Base-by-base conservation (phyloP, 2,888 invertebrate genomes). In the Poecilus cupreus region DNA sequence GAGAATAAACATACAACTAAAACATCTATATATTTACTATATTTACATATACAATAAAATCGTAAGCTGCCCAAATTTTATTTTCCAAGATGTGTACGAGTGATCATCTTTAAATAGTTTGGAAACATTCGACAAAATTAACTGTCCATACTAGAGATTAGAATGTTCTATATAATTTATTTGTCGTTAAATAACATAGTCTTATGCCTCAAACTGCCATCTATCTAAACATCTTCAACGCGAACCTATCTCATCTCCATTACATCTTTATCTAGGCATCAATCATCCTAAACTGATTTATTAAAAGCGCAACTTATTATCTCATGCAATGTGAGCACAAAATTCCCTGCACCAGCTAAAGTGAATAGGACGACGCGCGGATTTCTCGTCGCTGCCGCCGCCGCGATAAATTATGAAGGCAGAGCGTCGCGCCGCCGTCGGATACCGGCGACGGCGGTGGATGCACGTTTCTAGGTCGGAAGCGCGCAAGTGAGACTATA, bases 231-330 rank as follows among this genome's bases (percentile, higher is more conserved):
- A 54, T 11, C 20, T 54, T 16, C 43, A 43, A 10, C 13, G 43
- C 43, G 3, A 8, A 13, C 43, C 11, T 2, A n/a, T 13, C 11
- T 13, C 43, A 43, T 43, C 54, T 18, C 54, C 18, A 49, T 49
- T 16, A 16, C 49, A 49, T 6, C 24, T 54, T 60, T 32, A 68
- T 68, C 18, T 18, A 10, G 16, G 37, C 64, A 68, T 68, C 64
- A 68, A 68, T 68, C 64, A 68, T 37, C 18, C 5, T 32, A 32
- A 32, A 18, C 64, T 68, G 64, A 68, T 68, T 68, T 68, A 68
- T 68, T 68, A 68, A 68, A 68, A 68, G 64, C 64, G 39, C 64
- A 37, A 68, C 64, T 68, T 68, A 68, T 68, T 68, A 68, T 37
- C 64, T 32, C 32, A 68, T 68, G 64, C 64, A 68, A 37, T 37